These are phyloP conservation scores for Eueides isabella DNA, from an alignment of 1,140 invertebrate genomes.

Conservation along the genomic window DNA sequence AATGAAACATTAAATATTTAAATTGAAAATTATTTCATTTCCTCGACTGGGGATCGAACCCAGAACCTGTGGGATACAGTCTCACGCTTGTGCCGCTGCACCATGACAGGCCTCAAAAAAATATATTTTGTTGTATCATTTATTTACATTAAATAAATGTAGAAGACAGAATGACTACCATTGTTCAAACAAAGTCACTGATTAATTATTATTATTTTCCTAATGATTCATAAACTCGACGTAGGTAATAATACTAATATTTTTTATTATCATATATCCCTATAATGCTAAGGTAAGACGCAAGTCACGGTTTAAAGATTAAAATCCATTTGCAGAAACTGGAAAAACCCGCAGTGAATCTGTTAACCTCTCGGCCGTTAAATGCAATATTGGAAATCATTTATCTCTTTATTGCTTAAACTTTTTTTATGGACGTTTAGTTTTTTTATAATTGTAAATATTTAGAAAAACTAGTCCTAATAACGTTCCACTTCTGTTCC, in stretches of 20 bases:
- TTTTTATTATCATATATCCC: constrained; percentile 1
- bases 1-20: too few relatives aligned
- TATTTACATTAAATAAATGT: neutral
- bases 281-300: neutral
- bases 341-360: constrained; percentile 4
- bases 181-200: neutral
- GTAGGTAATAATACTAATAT: neutral
- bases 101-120: too few relatives aligned
- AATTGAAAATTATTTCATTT: too few relatives aligned
- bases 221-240: constrained; percentile 5
- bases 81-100: too few relatives aligned
- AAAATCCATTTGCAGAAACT: neutral
- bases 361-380: neutral
- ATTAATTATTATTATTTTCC: constrained; percentile 1
- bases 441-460: neutral
- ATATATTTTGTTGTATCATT: too few relatives aligned
- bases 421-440: neutral
- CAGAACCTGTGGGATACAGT: too few relatives aligned
- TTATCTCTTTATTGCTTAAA: neutral
- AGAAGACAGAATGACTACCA: neutral
- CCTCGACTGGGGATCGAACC: too few relatives aligned
- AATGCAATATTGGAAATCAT: constrained; percentile 8
- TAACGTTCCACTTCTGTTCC: too few relatives aligned
- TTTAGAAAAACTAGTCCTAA: too few relatives aligned
- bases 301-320: constrained; percentile 8